Evolutionary conservation across 2,888 invertebrate genomes (phyloP).

Genomic region (Drosophila colorata): DNA sequence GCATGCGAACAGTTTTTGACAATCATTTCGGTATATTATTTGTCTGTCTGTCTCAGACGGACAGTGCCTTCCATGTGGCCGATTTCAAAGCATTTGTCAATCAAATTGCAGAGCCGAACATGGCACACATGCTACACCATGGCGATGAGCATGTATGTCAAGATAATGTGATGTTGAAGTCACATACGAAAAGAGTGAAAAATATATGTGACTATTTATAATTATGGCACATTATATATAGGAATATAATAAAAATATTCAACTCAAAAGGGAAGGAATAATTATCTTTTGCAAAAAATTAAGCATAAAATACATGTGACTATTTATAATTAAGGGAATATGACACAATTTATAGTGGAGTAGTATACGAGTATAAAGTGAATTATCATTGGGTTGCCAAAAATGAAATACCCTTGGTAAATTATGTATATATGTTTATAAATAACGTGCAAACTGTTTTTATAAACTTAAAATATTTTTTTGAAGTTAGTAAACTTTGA

Average conservation of each 20-base stretch:
- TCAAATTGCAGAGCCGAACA: slow-evolving; percentile 39
- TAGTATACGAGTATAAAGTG: too few relatives aligned
- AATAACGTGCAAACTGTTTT: neutral
- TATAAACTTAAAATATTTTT: neutral
- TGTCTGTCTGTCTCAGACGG: slow-evolving; percentile 40
- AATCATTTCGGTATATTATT: slow-evolving; percentile 56
- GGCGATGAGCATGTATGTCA: neutral
- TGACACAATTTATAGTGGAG: neutral
- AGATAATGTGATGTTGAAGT: slow-evolving; percentile 15
- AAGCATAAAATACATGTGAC: neutral
- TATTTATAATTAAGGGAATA: neutral
- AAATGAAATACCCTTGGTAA: too few relatives aligned
- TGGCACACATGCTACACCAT: slow-evolving; percentile 25
- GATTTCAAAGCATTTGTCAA: slow-evolving; percentile 62
- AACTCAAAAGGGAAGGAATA: too few relatives aligned
- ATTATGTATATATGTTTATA: neutral
- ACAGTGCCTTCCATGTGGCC: slow-evolving; percentile 26
- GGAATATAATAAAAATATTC: too few relatives aligned
- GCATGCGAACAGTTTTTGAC: slow-evolving; percentile 62
- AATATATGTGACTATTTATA: neutral
- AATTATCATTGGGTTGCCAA: too few relatives aligned
- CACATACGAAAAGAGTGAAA: neutral
- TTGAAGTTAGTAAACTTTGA: neutral
- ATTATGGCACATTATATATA: neutral
- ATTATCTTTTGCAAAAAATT: too few relatives aligned